phyloP scores from a whole-genome alignment of 2,888 invertebrate species.

The Choristoneura rosaceana region DNA sequence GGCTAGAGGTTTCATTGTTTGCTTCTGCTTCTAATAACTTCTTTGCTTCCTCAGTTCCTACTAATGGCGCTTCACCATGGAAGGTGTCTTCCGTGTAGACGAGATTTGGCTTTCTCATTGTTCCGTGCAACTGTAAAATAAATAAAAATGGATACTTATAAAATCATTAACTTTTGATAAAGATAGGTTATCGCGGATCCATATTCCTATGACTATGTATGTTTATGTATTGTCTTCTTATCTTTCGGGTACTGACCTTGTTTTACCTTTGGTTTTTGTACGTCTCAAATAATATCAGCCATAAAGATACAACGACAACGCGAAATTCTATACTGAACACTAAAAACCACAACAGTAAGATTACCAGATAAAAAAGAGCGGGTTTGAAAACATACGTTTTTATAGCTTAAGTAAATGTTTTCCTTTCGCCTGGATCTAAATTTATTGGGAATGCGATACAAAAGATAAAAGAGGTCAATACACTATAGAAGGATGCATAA shows the following conservation, averaged over 20 bases:
- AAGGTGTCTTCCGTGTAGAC: slow-evolving; percentile 89
- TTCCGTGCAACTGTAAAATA: slow-evolving; percentile 87
- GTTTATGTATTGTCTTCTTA: neutral
- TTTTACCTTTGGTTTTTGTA: neutral
- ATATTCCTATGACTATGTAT: neutral
- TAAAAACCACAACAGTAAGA: too few species aligned
- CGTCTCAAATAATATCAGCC: too few species aligned
- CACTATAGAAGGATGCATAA: too few species aligned
- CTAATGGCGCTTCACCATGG: slow-evolving; percentile 84
- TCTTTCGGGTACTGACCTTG: neutral
- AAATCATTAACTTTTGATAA: slow-evolving; percentile 44
- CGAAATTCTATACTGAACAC: too few species aligned
- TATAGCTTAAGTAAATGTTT: too few species aligned
- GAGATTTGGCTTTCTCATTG: slow-evolving; percentile 86
- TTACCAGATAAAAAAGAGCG: too few species aligned
- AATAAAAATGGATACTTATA: slow-evolving; percentile 25
- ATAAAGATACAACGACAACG: too few species aligned
- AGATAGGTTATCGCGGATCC: neutral
- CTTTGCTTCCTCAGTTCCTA: slow-evolving; percentile 79
- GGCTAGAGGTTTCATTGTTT: slow-evolving; percentile 62
- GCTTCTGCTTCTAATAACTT: slow-evolving; percentile 62
- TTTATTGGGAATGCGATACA: too few species aligned
- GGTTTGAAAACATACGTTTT: too few species aligned
- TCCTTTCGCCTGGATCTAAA: too few species aligned
- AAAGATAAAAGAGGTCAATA: too few species aligned